Percentiles rank a stretch among this genome's conserved stretches.
Conservation (phyloP, 2,113 vertebrate species). For the Panthera leo region DNA sequence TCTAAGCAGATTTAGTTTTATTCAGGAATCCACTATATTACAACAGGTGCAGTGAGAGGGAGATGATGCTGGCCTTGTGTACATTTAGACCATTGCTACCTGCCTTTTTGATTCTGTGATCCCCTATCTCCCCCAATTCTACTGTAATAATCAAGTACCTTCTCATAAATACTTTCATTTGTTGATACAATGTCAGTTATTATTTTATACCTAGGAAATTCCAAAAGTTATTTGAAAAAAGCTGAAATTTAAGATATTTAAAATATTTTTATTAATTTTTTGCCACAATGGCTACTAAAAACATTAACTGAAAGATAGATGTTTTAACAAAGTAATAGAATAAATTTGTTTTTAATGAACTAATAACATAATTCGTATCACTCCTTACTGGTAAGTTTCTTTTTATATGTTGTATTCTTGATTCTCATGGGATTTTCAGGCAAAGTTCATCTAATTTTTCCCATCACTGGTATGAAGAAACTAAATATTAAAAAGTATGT, state of each 20-base stretch:
- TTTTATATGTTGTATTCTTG: background rate
- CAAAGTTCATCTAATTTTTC: background rate
- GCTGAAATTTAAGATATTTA: background rate
- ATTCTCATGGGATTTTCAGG: background rate
- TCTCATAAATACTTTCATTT: background rate
- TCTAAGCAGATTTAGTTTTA: slow-evolving; percentile 7
- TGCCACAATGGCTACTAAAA: background rate
- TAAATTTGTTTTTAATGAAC: slow-evolving; percentile 15
- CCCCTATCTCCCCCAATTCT: background rate
- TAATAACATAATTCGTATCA: background rate
- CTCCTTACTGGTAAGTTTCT: background rate
- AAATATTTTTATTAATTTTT: background rate
- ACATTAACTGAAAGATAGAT: background rate
- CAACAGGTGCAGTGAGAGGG: background rate
- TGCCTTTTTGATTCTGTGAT: background rate
- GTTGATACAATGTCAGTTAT: background rate
- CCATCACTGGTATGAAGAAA: background rate
- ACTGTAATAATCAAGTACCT: background rate
- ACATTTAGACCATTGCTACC: background rate
- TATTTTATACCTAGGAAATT: background rate
- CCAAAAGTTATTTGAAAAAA: background rate
- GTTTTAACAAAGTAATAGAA: background rate
- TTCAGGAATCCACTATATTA: background rate
- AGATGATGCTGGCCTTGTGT: background rate
- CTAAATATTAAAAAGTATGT: background rate